Base-by-base conservation (phyloP, 2,113 vertebrate species). In the Austrofundulus limnaeus region DNA sequence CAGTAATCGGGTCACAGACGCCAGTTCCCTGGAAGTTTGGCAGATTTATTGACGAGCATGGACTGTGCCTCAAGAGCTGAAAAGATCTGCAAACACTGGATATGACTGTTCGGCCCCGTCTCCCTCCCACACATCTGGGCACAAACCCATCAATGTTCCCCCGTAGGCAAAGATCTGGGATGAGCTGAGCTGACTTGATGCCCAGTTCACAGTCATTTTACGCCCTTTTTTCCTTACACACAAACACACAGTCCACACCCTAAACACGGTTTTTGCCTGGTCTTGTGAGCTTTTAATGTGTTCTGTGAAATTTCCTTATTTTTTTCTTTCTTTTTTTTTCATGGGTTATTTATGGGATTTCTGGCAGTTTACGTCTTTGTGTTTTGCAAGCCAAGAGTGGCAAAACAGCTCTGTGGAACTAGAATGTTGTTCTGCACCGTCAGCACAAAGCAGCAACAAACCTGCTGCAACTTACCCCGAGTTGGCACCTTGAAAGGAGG, bases 111-210 rank as follows among this genome's bases (percentile, higher is more conserved):
- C 66, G 51, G 59, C 61, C 70, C 61, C 43, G 75, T 70, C 49
- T 62, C 54, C 61, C 70, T 76, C 68, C 73, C 75, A 84, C 84
- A 84, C 82, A 89, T 87, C 86, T 87, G 82, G 82, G 80, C 72
- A 87, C 82, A 86, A 85, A 77, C 74, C 50, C 68, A 48, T 74
- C 78, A 84, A 77, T 85, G 82, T 86, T 73, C 76, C 61, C 48
- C 61, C 48, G 19, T 46, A 15, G 70, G 76, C 82, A 60, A 51
- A 66, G 49, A 72, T 84, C 48, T 58, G 51, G 59, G 72, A 84
- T 75, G 52, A 77, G 62, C 66, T 24, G 34, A 65, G 45, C 19
- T 58, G 56, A 50, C 47, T 14, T 45, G 45, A 60, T 72, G 57
- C 59, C 62, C 67, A 56, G 47, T 19, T 68, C 41, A 16, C 48